Base-by-base conservation (phyloP, 2,888 invertebrate species). In the Polylopha cassiicola region DNA sequence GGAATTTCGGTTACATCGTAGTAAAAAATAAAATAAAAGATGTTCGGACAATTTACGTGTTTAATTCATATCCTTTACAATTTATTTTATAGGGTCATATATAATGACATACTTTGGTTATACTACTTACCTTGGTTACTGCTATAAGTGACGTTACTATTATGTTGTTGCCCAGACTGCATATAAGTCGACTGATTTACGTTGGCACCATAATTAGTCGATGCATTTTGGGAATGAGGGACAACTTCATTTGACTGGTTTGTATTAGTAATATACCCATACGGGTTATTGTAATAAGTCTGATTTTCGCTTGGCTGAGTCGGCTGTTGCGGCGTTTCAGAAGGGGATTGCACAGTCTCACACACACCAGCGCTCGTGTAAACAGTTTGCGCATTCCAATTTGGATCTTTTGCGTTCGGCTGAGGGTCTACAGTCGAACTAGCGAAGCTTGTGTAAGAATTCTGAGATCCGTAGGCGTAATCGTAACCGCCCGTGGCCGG, bases 401-500 rank as follows among this genome's bases (percentile, higher is more conserved):
- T 73, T 31, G 56, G 52, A 26, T 70, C 67, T 48, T 76, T 72
- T 1, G 48, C 51, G 11, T 48, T 34, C 4, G 57, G 37, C 38
- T 73, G 70, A 44, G 66, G 45, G 42, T 69, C 65, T 20, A 63
- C 37, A 55, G 51, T 71, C 9, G 55, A 39, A 2, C 47, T 60
- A 9, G 53, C 61, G 28, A 69, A 67, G 3, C 55, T 59, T 2
- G 55, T 47, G 18, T 61, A 75, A 1, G 78, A 64, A 14, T 84
- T 82, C 56, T 89, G 89, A 41, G 89, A 90, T 0, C 89, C 90
- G 33, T 90, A 89, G 47, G 72, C 87, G 51, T 91, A 91, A 6
- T 89, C 88, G 48, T 89, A 90, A 26, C 58, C 68, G 0, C 90
- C 90, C 0, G 87, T 86, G 1, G 75, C 60, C 1, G 80, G 49